Percentiles rank a stretch among this genome's conserved stretches.
Evolutionary conservation across 2,797 vertebrate species (phyloP).

Genomic region (Lateolabrax maculatus): DNA sequence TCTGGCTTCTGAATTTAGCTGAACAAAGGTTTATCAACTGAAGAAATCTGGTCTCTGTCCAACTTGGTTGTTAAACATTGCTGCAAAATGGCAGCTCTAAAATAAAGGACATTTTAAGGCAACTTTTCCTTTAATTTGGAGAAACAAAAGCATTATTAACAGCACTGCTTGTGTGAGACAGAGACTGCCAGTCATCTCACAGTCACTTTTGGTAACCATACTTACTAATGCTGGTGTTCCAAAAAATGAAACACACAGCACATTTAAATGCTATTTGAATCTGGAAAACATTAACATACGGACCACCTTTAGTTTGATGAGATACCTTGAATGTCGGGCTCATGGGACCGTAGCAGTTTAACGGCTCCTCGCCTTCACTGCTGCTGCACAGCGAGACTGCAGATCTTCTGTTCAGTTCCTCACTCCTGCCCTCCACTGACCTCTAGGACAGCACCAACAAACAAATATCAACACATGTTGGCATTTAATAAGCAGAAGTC

Average conservation of each 20-base stretch:
- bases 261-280: background rate
- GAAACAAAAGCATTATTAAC: background rate
- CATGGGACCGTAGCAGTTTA: slow-evolving; percentile 83
- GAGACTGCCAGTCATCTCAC: background rate
- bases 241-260: background rate
- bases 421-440: slow-evolving; percentile 60
- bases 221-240: background rate
- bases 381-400: slow-evolving; percentile 40
- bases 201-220: background rate
- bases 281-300: background rate
- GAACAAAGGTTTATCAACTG: background rate
- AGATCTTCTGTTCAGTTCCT: slow-evolving; percentile 61
- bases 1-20: background rate
- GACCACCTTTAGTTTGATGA: background rate
- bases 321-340: slow-evolving; percentile 90
- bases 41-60: background rate
- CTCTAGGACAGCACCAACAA: slow-evolving; percentile 31
- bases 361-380: slow-evolving; percentile 69
- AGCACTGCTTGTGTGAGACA: background rate
- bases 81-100: background rate
- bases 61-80: background rate
- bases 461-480: background rate
- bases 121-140: background rate
- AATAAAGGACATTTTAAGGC: background rate
- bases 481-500: background rate